Evolutionary conservation across 2,797 vertebrate genomes (phyloP).

Genomic region (Brachyrhaphis roseni): DNA sequence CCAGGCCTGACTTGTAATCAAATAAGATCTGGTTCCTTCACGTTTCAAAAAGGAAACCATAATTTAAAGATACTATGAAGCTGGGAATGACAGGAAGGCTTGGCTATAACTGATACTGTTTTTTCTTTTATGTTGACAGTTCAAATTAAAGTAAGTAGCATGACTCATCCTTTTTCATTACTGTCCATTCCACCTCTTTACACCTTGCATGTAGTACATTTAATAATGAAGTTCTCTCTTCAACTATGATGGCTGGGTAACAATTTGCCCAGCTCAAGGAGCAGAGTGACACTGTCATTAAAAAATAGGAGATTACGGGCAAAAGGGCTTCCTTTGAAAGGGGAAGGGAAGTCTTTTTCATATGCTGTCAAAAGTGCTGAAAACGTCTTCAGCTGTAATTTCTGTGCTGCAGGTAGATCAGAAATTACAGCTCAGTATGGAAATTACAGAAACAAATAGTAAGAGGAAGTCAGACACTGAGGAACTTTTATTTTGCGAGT

Average conservation of each 20-base stretch:
- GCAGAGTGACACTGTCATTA: constrained; percentile 56
- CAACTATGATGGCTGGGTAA: constrained; percentile 53
- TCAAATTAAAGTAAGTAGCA: constrained; percentile 37
- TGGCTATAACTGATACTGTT: constrained; percentile 8
- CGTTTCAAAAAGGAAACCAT: not conserved
- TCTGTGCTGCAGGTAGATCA: constrained; percentile 6
- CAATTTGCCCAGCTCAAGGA: constrained; percentile 46
- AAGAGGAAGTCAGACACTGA: not conserved
- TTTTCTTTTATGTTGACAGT: constrained; percentile 21
- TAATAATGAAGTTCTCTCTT: constrained; percentile 62
- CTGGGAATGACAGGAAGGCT: not conserved
- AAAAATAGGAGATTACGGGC: constrained; percentile 48
- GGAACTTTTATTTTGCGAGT: not conserved
- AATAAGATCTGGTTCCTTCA: not conserved
- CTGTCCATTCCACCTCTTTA: constrained; percentile 36
- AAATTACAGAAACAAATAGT: not conserved
- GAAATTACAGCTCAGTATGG: constrained; percentile 11
- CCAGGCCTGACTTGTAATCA: not conserved
- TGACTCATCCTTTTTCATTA: constrained; percentile 52
- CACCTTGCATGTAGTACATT: constrained; percentile 57
- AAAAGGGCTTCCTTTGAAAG: constrained; percentile 46
- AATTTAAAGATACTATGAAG: constrained; percentile 10
- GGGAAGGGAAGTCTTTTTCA: constrained; percentile 34
- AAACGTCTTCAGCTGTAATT: constrained; percentile 11
- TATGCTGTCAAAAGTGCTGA: constrained; percentile 32